These are phyloP conservation scores for Aptenodytes patagonicus DNA, from an alignment of 2,113 vertebrate genomes.

Conservation along the genomic window DNA sequence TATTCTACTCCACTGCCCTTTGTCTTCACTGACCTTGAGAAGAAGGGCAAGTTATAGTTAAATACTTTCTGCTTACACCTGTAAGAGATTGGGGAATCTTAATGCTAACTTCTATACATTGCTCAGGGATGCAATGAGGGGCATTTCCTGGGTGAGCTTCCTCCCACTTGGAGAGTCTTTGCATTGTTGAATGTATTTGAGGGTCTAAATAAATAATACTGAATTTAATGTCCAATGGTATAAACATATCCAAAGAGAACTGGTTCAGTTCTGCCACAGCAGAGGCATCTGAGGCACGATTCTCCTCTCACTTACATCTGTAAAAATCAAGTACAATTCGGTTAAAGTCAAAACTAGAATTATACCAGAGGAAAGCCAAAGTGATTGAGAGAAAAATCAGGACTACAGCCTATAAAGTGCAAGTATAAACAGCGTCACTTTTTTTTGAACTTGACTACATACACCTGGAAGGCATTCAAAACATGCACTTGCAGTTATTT, in stretches of 20 bases:
- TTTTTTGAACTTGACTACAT: constrained; percentile 15
- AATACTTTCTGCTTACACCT: background rate
- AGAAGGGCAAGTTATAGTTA: background rate
- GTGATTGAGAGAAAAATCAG: background rate
- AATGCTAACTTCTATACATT: background rate
- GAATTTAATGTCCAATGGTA: background rate
- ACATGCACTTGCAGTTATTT: constrained; percentile 45
- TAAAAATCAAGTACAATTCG: background rate
- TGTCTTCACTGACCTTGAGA: background rate
- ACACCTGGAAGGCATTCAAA: constrained; percentile 49
- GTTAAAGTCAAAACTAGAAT: background rate
- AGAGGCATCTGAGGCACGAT: background rate
- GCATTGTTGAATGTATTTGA: background rate
- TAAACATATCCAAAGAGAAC: background rate
- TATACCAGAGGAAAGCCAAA: background rate
- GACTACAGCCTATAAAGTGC: background rate
- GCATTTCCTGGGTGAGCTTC: background rate
- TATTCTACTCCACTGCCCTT: background rate
- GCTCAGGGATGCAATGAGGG: background rate
- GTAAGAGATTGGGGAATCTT: background rate
- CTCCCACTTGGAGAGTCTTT: background rate
- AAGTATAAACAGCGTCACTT: background rate
- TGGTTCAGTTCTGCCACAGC: background rate
- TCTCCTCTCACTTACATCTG: background rate
- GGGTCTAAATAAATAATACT: background rate